These are phyloP conservation scores for Drosophila prolongata DNA, from an alignment of 2,888 invertebrate species.

Conservation along the genomic window DNA sequence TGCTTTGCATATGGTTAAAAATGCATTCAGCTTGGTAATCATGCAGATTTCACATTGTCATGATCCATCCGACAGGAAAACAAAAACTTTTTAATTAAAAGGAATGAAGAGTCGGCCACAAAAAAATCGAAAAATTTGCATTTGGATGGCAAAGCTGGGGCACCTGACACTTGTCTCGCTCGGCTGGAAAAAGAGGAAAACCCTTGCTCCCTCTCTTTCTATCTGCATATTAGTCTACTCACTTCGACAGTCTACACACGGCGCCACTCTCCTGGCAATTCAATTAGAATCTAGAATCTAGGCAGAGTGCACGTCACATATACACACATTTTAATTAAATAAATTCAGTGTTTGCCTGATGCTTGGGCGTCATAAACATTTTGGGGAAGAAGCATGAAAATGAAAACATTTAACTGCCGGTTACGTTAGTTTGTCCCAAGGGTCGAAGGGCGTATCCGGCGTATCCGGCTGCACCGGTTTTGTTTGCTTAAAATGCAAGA, in stretches of 20 bases:
- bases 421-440: constrained; percentile 46
- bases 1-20: constrained; percentile 16
- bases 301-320: constrained; percentile 39
- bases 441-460: constrained; percentile 31
- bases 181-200: constrained; percentile 14
- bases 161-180: constrained; percentile 52
- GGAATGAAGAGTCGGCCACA: constrained; percentile 45
- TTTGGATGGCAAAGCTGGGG: constrained; percentile 53
- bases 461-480: constrained; percentile 38
- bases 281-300: constrained; percentile 60
- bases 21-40: constrained; percentile 28
- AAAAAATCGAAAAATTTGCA: constrained; percentile 27
- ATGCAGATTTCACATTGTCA: constrained; percentile 25
- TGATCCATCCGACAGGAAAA: constrained; percentile 32
- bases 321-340: constrained; percentile 70
- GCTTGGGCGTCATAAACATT: constrained; percentile 67
- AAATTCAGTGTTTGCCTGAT: constrained; percentile 66
- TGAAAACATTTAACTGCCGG: constrained; percentile 73
- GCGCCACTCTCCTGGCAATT: constrained; percentile 56
- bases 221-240: constrained; percentile 31
- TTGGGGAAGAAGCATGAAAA: constrained; percentile 53
- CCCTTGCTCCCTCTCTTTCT: constrained; percentile 5
- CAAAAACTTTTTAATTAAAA: constrained; percentile 69
- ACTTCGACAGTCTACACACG: constrained; percentile 22
- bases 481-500: constrained; percentile 67